These are phyloP conservation scores for Paratilapia polleni DNA, from an alignment of 2,113 vertebrate species.

Conservation along the genomic window DNA sequence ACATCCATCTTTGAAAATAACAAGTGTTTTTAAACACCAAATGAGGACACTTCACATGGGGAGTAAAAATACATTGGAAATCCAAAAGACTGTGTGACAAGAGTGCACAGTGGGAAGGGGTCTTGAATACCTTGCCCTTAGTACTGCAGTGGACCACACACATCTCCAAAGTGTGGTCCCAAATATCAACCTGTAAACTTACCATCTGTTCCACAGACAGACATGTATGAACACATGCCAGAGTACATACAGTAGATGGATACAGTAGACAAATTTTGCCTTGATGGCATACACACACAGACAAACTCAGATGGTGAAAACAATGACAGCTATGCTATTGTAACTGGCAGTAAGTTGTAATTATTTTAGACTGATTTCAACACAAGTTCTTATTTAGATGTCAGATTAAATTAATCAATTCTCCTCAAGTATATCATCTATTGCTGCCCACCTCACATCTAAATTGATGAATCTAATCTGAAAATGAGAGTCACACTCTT, in stretches of 20 bases:
- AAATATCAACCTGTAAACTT: background rate
- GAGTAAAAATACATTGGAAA: no score
- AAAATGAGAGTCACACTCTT: background rate
- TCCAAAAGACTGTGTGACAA: background rate
- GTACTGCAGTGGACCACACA: background rate
- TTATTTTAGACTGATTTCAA: no score
- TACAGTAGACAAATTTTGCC: background rate
- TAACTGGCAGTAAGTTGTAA: no score
- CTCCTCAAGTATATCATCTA: no score
- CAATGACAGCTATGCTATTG: no score
- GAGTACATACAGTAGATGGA: background rate
- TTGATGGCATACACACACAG: background rate
- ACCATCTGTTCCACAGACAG: background rate
- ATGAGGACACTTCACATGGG: no score
- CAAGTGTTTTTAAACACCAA: no score
- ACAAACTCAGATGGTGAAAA: background rate
- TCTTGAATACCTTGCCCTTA: background rate
- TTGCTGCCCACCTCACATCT: background rate
- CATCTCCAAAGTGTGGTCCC: background rate
- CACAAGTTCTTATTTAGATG: no score
- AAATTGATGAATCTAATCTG: background rate
- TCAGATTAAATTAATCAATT: no score
- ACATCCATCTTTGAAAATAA: no score
- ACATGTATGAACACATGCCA: background rate
- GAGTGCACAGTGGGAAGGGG: background rate